Base-by-base conservation (phyloP, 2,797 vertebrate genomes). In the Cyclura pinguis region DNA sequence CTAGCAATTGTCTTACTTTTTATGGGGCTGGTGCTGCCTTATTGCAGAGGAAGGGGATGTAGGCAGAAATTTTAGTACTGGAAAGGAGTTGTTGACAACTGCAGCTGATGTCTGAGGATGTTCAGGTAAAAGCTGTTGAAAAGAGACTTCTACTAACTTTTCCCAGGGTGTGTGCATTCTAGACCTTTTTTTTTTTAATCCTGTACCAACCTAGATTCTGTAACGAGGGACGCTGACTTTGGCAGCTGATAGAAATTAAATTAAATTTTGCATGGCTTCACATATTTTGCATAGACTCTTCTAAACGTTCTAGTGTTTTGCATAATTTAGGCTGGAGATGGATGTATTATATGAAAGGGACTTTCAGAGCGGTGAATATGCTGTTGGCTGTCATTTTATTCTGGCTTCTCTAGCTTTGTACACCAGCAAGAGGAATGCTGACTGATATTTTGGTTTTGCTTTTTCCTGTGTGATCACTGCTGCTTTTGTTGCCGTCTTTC, bases 241-340 rank as follows among this genome's bases (percentile, higher is more conserved):
- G 83, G 42, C 69, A 84, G 12, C 55, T 64, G 16, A 18, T 84
- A 38, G 64, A 81, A 64, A 50, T n/a, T 84, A 59, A 89, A 83
- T 14, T 76, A 89, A 35, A 47, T 47, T 57, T 88, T 62, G 55
- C 38, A 84, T 24, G 32, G n/a, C 42, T 6, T 47, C 35, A 52
- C 42, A 24, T 67, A 80, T n/a, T 87, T 87, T 80, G 59, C 10
- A 50, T 64, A 87, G 18, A 50, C 8, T 47, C 12, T 67, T 69
- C 83, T 67, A 69, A 14, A 50, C 10, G 35, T 47, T 77, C 24
- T 29, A 20, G 1, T 86, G 24, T 47, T 87, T 50, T 87, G 74
- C 38, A 47, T 78, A 29, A n/a, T 55, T 55, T n/a, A 55, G 67
- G n/a, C 69, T 82, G 10, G 42, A 82, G 67, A 32, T 32, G 55